These are phyloP conservation scores for Nomada ruficornis DNA, from an alignment of 2,888 invertebrate genomes.

Conservation along the genomic window DNA sequence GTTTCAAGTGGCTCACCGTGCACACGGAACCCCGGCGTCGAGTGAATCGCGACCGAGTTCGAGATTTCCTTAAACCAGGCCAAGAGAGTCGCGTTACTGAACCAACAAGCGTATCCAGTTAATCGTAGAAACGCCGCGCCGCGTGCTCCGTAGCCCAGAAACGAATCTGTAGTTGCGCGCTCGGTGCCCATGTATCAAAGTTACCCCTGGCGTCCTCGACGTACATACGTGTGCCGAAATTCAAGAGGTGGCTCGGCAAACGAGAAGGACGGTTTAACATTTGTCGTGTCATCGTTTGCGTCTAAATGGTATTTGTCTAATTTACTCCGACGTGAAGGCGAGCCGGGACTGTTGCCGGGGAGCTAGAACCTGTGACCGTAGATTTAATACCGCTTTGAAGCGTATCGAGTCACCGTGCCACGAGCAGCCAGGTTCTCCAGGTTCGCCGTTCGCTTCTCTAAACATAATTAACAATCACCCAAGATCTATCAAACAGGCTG, in stretches of 20 bases:
- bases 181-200: conserved; percentile 58
- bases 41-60: conserved; percentile 20
- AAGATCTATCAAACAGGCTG: conserved; percentile 82
- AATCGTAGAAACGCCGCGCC: conserved; percentile 52
- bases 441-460: conserved; percentile 73
- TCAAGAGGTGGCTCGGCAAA: conserved; percentile 47
- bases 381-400: conserved; percentile 77
- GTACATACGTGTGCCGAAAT: conserved; percentile 45
- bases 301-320: conserved; percentile 77
- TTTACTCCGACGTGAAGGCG: conserved; percentile 58
- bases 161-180: conserved; percentile 49
- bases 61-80: conserved; percentile 47
- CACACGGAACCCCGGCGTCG: conserved; percentile 12
- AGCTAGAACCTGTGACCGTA: conserved; percentile 62
- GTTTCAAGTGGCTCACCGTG: not conserved
- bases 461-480: conserved; percentile 83
- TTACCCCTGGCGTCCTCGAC: conserved; percentile 47
- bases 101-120: conserved; percentile 59
- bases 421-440: conserved; percentile 44
- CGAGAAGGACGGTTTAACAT: conserved; percentile 65
- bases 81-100: conserved; percentile 43
- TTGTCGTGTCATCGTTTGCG: conserved; percentile 67
- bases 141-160: conserved; percentile 42
- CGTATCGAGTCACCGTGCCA: conserved; percentile 63
- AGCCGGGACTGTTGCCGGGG: not conserved